Evolutionary conservation across 2,113 vertebrate genomes (phyloP).

Genomic region (Chinchilla lanigera): DNA sequence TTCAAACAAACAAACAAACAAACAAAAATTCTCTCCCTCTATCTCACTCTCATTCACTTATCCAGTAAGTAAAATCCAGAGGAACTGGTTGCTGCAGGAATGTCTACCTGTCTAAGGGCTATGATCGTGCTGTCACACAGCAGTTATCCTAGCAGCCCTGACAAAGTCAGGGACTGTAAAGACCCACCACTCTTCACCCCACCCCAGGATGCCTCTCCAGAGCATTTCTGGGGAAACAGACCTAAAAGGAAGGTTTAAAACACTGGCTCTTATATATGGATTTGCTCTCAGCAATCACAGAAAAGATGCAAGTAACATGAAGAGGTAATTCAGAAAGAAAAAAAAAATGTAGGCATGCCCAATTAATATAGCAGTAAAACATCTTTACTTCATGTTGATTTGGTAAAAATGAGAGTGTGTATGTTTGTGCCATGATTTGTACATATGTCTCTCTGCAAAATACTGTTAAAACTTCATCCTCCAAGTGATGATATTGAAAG

Average conservation of each 20-base stretch:
- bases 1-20: too few species aligned
- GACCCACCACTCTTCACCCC: background rate
- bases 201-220: background rate
- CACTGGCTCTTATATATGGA: background rate
- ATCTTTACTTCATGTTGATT: background rate
- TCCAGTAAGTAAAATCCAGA: background rate
- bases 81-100: background rate
- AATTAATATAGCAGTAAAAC: background rate
- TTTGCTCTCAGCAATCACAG: background rate
- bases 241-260: background rate
- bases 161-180: background rate
- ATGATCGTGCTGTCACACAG: background rate
- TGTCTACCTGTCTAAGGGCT: background rate
- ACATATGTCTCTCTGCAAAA: background rate
- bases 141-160: background rate
- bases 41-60: background rate
- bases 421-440: background rate
- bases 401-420: background rate
- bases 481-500: background rate
- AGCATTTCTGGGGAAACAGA: background rate
- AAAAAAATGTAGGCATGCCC: background rate
- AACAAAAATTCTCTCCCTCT: background rate
- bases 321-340: background rate
- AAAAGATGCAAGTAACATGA: background rate
- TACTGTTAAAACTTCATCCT: background rate